These are phyloP conservation scores for chimpanzee (Pan troglodytes) DNA, from an alignment of 2,113 vertebrate species.

Conservation along the genomic window NHGRI_mPanTro3-v2.1_pri NC_072398.2:43938001-43938500, in stretches of 20 bases:
- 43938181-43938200: not conserved
- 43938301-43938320: not conserved
- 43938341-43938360: not conserved
- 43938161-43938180: not conserved
- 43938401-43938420: not conserved
- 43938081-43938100: not conserved
- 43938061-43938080: not conserved
- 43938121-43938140: not conserved
- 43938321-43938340: not conserved
- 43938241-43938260: not conserved
- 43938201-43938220: not conserved
- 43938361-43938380: fast-evolving
- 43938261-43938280: not conserved
- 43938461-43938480: constrained; percentile 5
- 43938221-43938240: not conserved
- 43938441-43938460: not conserved
- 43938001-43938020: not conserved
- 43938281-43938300: constrained; percentile 23
- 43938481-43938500: constrained; percentile 66
- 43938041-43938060: constrained; percentile 11
- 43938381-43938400: not conserved
- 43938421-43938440: not conserved
- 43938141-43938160: not conserved
- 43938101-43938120: not conserved
- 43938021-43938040: not conserved